Base-by-base conservation (phyloP, 2,888 invertebrate species). In the Cephus pulcher region DNA sequence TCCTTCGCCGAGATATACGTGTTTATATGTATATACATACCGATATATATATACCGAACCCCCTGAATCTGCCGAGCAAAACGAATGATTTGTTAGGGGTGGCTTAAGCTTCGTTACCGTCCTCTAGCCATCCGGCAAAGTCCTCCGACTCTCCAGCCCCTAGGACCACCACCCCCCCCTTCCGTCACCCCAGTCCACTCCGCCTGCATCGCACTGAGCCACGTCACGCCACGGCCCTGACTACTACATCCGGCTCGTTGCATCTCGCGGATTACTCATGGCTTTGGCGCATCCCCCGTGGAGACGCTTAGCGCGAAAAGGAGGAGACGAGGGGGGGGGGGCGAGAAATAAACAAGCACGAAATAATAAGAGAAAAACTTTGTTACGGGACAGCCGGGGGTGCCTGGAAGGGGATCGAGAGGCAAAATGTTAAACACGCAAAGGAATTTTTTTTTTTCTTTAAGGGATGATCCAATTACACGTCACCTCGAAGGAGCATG, bases 31-130 rank as follows among this genome's bases (percentile, higher is more conserved):
- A 9, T 40, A 23, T 40, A 23, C 15, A 23, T 40, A 23, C 23
- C 23, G 23, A 40, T 15, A 37, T 37, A 37, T 37, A 12, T 37
- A 37, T 4, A 40, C 1, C 23, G 23, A 23, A 56, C 40, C 40
- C 40, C 77, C 79, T 79, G 80, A 84, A 56, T 56, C 80, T 80
- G 70, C 75, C 84, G 85, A 81, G 84, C 85, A 85, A 86, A 87
- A 85, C 86, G 87, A 87, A 87, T 87, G 87, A 88, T 87, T 87
- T 88, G 88, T 84, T 88, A 85, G 86, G 40, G 88, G 84, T 83
- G 84, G 86, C 86, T 87, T 88, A 87, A 88, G 87, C 86, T 86
- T 88, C 88, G 87, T 87, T 87, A 88, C 86, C 83, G 83, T 80
- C 75, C 70, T 76, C 69, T 32, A 73, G 73, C 34, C 23, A 30